Base-by-base conservation (phyloP, 1,140 invertebrate genomes). In the Cydia fagiglandana region DNA sequence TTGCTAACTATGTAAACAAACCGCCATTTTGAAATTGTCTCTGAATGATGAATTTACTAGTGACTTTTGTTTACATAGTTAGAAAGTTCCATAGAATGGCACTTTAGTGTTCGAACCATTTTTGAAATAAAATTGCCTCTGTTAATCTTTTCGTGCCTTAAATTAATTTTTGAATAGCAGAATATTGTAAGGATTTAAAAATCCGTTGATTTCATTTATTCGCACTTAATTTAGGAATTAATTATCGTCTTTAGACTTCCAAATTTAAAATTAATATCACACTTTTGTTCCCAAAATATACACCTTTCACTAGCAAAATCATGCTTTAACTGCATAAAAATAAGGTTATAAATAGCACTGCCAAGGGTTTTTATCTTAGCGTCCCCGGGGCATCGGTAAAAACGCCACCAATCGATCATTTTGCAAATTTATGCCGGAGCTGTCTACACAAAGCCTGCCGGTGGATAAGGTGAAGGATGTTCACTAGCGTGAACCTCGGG, bases 401-500 rank as follows among this genome's bases (percentile, higher is more conserved):
- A 70, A 70, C 66, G 38, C 66, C 9, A 20, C 17, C 66, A 70
- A 70, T 70, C 66, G 66, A 70, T 70, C 66, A 70, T 70, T 70
- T 70, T 70, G 66, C 34, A 70, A 70, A 70, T 70, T 70, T 70
- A 70, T 70, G 66, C 66, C 15, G 66, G n/a, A 70, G n/a, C 66
- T 17, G 66, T 70, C 66, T 70, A 70, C 64, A 68, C 66, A 70
- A 70, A 70, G 66, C 66, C 66, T 70, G 66, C 66, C 66, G 38
- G 15, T 70, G 66, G 66, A 70, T 70, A 41, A 70, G 66, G 66
- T 70, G 66, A 70, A 70, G 66, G 66, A 70, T 70, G 66, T 41
- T 70, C 66, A 70, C 30, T n/a, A 17, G 13, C 34, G 34, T 70
- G 66, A 70, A 41, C 66, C 34, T 17, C 34, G 66, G 66, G 15